A percentile compares a stretch with the other conserved stretches of the same genome.
Evolutionary conservation across 2,113 vertebrate species (phyloP).

Genomic region (Bubo blakistoni): DNA sequence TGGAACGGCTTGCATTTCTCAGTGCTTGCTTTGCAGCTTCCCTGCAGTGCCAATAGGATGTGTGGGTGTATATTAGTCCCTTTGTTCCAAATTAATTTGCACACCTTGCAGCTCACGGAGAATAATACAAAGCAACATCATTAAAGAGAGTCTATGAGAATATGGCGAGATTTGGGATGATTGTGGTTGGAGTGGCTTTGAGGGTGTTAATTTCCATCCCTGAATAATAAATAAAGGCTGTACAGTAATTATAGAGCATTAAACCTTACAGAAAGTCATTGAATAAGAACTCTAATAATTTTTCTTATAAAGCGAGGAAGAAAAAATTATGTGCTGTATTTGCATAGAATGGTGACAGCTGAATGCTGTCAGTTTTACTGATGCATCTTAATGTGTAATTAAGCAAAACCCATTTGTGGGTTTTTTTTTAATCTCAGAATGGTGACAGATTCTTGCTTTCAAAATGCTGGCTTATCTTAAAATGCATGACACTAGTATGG

Average conservation of each 20-base stretch:
- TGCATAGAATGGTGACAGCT: not conserved
- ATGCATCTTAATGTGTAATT: not conserved
- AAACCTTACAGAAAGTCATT: not conserved
- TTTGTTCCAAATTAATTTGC: constrained; percentile 14
- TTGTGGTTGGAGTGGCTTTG: not conserved
- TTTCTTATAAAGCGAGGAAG: not conserved
- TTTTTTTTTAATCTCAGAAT: not conserved
- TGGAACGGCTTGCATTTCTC: constrained; percentile 25
- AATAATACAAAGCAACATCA: not conserved
- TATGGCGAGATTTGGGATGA: not conserved
- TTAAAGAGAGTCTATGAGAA: not conserved
- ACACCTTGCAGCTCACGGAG: not conserved
- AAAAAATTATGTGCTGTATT: not conserved
- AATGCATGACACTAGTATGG: not conserved
- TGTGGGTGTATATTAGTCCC: not conserved
- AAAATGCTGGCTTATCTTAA: not conserved
- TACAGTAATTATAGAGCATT: not conserved
- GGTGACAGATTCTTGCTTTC: not conserved
- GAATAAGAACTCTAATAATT: not conserved
- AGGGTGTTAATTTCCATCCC: not conserved
- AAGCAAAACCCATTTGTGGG: not conserved
- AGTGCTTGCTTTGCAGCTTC: constrained; percentile 52
- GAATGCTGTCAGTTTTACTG: not conserved
- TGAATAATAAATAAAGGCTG: not conserved
- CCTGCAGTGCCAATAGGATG: not conserved